phyloP scores from a whole-genome alignment of 1,140 invertebrate species.

The Brachionus plicatilis region DNA sequence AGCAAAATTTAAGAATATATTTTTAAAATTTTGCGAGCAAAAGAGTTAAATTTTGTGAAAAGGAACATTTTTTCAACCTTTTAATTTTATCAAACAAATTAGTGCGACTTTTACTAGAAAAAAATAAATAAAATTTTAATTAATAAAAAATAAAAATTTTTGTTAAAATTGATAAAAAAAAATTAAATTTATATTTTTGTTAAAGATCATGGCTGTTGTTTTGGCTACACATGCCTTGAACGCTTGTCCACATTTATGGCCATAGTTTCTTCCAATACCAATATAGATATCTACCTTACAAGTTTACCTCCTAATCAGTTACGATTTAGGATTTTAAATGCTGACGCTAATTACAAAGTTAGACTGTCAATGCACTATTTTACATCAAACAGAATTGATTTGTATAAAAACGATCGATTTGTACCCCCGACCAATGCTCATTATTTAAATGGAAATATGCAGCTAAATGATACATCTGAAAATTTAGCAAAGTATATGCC shows the following conservation, averaged over 20 bases:
- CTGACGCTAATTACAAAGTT: constrained; percentile 43
- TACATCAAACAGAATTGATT: constrained; percentile 47
- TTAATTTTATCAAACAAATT: no score
- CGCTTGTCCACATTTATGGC: constrained; percentile 51
- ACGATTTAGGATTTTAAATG: constrained; percentile 46
- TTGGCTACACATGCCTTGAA: constrained; percentile 52
- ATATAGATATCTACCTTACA: constrained; percentile 28
- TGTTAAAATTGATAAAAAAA: no score
- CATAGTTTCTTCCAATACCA: constrained; percentile 47
- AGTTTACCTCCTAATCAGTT: constrained; percentile 44
- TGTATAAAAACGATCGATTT: constrained; percentile 45
- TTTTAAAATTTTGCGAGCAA: no score
- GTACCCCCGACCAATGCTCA: constrained; percentile 46
- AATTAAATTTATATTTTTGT: no score
- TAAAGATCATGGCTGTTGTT: constrained; percentile 53
- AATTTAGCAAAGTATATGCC: not conserved
- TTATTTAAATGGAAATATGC: constrained; percentile 31
- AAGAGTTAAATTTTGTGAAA: no score
- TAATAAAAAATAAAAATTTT: no score
- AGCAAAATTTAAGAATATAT: no score
- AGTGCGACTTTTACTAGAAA: no score
- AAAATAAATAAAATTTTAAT: no score
- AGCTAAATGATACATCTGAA: not conserved
- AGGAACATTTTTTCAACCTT: no score
- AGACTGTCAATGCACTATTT: constrained; percentile 46